Evolutionary conservation across 2,888 invertebrate genomes (phyloP).

Genomic region (Malacosoma neustria): DNA sequence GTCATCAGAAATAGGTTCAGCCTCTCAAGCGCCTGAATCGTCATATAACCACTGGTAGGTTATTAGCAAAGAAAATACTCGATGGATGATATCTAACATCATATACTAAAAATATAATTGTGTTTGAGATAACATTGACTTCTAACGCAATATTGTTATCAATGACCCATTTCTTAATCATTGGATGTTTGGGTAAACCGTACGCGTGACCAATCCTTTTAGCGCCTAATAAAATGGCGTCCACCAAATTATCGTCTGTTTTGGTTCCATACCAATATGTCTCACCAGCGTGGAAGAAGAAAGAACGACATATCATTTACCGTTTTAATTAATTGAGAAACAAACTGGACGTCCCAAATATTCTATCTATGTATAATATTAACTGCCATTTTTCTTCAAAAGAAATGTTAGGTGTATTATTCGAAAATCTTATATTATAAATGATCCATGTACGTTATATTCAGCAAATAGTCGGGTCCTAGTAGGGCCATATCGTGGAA

Average conservation of each 20-base stretch:
- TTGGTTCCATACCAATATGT: conserved; percentile 82
- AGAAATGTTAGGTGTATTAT: conserved; percentile 21
- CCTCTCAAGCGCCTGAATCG: conserved; percentile 86
- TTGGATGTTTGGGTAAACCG: conserved; percentile 83
- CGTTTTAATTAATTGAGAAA: conserved; percentile 65
- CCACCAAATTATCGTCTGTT: conserved; percentile 84
- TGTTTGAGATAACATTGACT: conserved; percentile 86
- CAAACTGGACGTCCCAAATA: conserved; percentile 80
- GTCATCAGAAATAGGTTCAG: conserved; percentile 82
- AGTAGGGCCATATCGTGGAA: conserved; percentile 79
- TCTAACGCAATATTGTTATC: conserved; percentile 80
- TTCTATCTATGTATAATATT: conserved; percentile 86
- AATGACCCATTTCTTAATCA: conserved; percentile 72
- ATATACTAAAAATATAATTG: conserved; percentile 79
- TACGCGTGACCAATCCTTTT: conserved; percentile 87
- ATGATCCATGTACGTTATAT: conserved; percentile 77
- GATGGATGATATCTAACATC: conserved; percentile 87
- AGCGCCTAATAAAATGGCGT: conserved; percentile 83
- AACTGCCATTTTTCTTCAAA: conserved; percentile 56
- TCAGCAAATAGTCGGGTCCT: conserved; percentile 76
- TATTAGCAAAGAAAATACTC: conserved; percentile 76
- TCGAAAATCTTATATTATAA: conserved; percentile 56
- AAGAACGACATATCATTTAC: conserved; percentile 72
- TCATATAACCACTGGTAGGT: conserved; percentile 84
- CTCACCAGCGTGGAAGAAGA: conserved; percentile 89